Evolutionary conservation across 1,140 invertebrate species (phyloP).

Genomic region (Pseudomyrmex pallidus): DNA sequence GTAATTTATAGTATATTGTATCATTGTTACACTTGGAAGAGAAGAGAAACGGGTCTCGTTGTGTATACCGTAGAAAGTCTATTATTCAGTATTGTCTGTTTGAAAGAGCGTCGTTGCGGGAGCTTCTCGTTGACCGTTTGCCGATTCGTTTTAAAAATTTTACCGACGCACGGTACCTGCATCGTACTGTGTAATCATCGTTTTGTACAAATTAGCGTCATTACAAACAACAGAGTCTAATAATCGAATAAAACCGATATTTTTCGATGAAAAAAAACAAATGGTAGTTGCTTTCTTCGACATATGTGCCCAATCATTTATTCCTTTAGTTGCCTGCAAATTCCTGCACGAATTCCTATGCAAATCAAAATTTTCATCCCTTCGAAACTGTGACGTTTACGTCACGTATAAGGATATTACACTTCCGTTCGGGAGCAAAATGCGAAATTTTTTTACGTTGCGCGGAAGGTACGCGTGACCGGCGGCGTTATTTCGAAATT

Average conservation of each 20-base stretch:
- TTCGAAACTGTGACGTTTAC: neutral
- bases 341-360: neutral
- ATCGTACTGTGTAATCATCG: constrained; percentile 31
- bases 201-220: constrained; percentile 69
- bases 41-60: constrained; percentile 29
- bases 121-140: constrained; percentile 55
- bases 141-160: constrained; percentile 25
- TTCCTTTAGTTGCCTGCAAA: too few relatives aligned
- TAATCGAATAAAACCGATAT: constrained; percentile 66
- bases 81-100: constrained; percentile 52
- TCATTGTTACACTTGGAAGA: constrained; percentile 57
- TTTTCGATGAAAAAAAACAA: constrained; percentile 58
- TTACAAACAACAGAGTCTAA: constrained; percentile 51
- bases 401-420: neutral
- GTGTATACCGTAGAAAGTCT: constrained; percentile 46
- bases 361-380: neutral
- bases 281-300: neutral
- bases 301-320: neutral
- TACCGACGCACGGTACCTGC: constrained; percentile 50
- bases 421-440: neutral
- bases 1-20: constrained; percentile 48
- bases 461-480: neutral
- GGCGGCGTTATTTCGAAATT: constrained; percentile 47
- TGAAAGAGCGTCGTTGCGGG: constrained; percentile 35
- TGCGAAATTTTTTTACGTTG: neutral